A percentile compares a stretch with the other conserved stretches of the same genome.
phyloP scores from a whole-genome alignment of 2,888 invertebrate species.

The Ditula angustiorana region DNA sequence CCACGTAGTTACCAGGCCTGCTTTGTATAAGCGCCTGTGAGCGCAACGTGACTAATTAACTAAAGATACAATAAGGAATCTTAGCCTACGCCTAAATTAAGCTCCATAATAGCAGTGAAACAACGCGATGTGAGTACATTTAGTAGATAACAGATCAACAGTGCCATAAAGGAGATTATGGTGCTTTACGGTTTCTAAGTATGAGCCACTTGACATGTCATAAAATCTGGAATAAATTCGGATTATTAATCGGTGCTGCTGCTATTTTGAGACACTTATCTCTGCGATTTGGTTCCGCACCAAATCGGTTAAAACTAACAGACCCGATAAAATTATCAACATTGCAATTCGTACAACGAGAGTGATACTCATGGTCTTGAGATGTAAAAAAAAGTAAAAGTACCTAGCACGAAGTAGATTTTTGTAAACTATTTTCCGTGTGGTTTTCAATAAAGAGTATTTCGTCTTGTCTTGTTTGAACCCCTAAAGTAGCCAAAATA shows the following conservation, averaged over 20 bases:
- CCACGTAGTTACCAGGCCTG: not conserved
- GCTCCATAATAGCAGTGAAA: not conserved
- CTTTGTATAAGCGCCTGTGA: not conserved
- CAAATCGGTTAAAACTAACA: constrained; percentile 5
- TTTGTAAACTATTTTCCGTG: too few relatives aligned
- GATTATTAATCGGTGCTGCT: constrained; percentile 13
- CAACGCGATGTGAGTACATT: not conserved
- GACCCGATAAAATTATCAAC: constrained; percentile 7
- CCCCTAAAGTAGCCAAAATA: too few relatives aligned
- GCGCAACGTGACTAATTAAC: not conserved
- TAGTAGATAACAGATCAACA: not conserved
- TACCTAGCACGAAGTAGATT: too few relatives aligned
- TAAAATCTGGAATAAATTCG: constrained; percentile 13
- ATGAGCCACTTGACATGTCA: constrained; percentile 3
- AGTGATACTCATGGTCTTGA: constrained; percentile 11
- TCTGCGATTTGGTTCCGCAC: constrained; percentile 1
- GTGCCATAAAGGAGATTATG: not conserved
- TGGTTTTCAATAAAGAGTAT: too few relatives aligned
- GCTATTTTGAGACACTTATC: constrained; percentile 23
- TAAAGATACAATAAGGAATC: too few relatives aligned
- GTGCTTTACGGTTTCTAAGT: not conserved
- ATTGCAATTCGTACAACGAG: not conserved
- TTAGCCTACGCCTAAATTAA: not conserved
- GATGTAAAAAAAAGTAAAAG: constrained; percentile 1
- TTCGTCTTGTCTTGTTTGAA: too few relatives aligned